Base-by-base conservation (phyloP, 2,113 vertebrate species). In the Oostethus manadensis region DNA sequence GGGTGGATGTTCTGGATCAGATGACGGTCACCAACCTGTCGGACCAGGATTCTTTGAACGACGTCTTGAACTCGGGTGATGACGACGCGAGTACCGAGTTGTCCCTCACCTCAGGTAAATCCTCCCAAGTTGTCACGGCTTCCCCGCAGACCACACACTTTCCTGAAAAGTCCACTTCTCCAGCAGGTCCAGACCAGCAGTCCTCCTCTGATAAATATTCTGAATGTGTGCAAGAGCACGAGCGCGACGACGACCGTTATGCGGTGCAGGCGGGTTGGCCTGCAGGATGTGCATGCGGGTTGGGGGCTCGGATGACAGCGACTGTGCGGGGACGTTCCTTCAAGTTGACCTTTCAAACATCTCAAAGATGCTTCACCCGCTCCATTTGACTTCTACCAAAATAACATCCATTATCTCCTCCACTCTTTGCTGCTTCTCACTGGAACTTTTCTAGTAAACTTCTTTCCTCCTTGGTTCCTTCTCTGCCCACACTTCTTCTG, bases 41-140 rank as follows among this genome's bases (percentile, higher is more conserved):
- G 6, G 97, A 99, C 85, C 94, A 94, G 65, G 94, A 98, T 80
- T 95, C 95, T 15, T 82, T 99, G 0, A 95, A 99, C 14, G 93
- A 97, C 75, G 98, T 99, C 58, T 80, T 98, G 33, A 95, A 93
- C 75, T 97, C 95, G 35, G 83, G 77, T 6, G 94, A 96, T 54
- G 94, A n/a, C n/a, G n/a, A 94, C 43, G 86, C 74, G 48, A 83
- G 76, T 0, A 38, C 83, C 53, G 77, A 68, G 0, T 93, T 81
- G 5, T 94, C 93, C 45, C 89, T 93, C 0, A 77, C 88, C 57
- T 77, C 83, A 84, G 95, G 96, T 98, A 8, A 33, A 5, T 4
- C 29, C 29, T 5, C 23, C n/a, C n/a, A n/a, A n/a, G n/a, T n/a
- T n/a, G n/a, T n/a, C n/a, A n/a, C n/a, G n/a, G n/a, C n/a, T n/a